Conservation (phyloP, 2,113 vertebrate genomes). For the Epinephelus moara region DNA sequence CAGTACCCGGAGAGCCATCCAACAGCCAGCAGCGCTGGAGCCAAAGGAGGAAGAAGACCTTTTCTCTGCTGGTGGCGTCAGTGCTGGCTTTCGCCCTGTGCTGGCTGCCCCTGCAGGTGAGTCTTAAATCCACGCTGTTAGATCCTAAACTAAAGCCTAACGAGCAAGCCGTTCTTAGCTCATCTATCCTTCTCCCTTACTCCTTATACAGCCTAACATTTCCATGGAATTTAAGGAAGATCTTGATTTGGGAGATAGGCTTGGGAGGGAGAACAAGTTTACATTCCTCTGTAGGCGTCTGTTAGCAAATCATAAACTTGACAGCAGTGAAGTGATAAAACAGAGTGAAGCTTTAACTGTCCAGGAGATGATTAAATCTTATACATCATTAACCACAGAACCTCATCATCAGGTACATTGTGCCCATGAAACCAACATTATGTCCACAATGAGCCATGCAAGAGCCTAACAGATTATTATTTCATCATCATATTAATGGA, state of each 20-base stretch:
- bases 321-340: constrained; percentile 3
- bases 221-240: neutral
- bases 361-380: constrained; percentile 9
- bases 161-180: neutral
- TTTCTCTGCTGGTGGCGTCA: constrained; percentile 83
- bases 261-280: neutral
- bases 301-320: constrained; percentile 15
- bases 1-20: constrained; percentile 77
- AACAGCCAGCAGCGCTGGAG: constrained; percentile 81
- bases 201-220: neutral
- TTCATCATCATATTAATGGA: constrained; percentile 28
- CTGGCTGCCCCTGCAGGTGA: constrained; percentile 86
- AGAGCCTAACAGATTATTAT: constrained; percentile 28
- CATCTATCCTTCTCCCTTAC: neutral
- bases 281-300: neutral
- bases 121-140: neutral
- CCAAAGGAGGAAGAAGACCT: constrained; percentile 82
- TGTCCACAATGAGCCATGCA: constrained; percentile 38
- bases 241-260: neutral
- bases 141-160: neutral
- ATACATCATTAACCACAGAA: constrained; percentile 41
- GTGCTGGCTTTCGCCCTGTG: constrained; percentile 86
- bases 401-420: constrained; percentile 11
- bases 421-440: constrained; percentile 26
- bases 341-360: constrained; percentile 12